Percentiles rank a stretch among this genome's conserved stretches.
Evolutionary conservation across 2,797 vertebrate genomes (phyloP).

Genomic region (Falco concolor): DNA sequence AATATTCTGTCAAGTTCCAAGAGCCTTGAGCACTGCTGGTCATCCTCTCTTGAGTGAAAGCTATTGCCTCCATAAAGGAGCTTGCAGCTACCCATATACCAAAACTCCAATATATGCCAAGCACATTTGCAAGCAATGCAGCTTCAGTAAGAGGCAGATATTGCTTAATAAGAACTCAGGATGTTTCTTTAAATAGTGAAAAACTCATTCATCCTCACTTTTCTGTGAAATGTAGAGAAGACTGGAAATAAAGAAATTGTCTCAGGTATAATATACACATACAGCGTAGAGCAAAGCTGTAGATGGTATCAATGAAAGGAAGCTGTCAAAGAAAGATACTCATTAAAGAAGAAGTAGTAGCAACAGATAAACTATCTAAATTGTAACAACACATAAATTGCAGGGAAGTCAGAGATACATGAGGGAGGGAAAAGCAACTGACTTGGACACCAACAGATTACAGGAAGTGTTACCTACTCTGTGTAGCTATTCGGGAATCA

Average conservation of each 20-base stretch:
- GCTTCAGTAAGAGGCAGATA: not conserved
- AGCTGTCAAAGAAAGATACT: not conserved
- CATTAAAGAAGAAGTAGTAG: not conserved
- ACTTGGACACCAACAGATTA: not conserved
- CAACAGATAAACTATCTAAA: not conserved
- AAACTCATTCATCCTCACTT: not conserved
- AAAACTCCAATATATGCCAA: not conserved
- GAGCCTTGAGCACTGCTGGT: not conserved
- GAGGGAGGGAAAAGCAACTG: not conserved
- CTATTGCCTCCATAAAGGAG: not conserved
- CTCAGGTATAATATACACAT: fast-evolving
- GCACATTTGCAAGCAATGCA: not conserved
- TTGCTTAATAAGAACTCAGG: not conserved
- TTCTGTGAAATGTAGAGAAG: not conserved
- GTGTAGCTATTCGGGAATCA: not conserved
- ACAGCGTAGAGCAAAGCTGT: not conserved
- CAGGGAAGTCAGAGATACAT: not conserved
- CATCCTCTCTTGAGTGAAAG: not conserved
- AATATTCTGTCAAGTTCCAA: not conserved
- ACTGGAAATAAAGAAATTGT: not conserved
- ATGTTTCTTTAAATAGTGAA: not conserved
- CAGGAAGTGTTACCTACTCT: not conserved
- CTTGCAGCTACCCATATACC: not conserved
- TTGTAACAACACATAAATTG: not conserved
- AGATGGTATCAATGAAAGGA: not conserved